A percentile compares a stretch with the other conserved stretches of the same genome.
Conservation (phyloP, 2,797 vertebrate species). For the Mallotus villosus region DNA sequence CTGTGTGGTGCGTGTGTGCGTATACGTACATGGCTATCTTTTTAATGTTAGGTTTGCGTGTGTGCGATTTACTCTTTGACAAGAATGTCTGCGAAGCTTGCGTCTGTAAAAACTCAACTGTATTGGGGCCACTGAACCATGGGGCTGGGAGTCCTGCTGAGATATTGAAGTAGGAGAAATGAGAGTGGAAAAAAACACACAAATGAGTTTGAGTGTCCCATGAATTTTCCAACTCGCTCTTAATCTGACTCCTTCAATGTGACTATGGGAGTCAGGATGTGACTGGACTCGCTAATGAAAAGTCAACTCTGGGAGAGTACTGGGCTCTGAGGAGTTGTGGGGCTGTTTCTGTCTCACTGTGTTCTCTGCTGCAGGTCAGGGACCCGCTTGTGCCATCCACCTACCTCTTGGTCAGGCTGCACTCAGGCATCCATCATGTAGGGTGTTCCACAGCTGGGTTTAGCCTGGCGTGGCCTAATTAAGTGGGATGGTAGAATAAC, state of each 20-base stretch:
- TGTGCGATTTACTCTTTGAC: neutral
- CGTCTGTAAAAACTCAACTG: constrained; percentile 40
- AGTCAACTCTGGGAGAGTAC: constrained; percentile 34
- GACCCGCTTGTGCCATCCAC: neutral
- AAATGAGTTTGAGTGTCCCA: constrained; percentile 37
- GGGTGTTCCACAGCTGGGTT: constrained; percentile 5
- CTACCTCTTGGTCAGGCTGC: neutral
- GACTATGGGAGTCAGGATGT: constrained; percentile 9
- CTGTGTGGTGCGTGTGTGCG: neutral
- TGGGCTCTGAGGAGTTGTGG: neutral
- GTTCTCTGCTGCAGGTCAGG: neutral
- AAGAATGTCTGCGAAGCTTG: neutral
- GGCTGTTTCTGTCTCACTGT: constrained; percentile 1
- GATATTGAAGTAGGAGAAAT: constrained; percentile 52
- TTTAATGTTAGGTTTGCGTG: neutral
- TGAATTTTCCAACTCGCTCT: constrained; percentile 17
- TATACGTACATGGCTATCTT: no score
- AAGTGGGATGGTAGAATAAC: constrained; percentile 50
- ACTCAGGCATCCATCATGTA: constrained; percentile 46
- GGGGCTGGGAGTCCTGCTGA: constrained; percentile 53
- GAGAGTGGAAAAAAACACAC: constrained; percentile 6
- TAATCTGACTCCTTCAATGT: neutral
- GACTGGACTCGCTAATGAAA: constrained; percentile 43
- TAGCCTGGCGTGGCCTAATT: constrained; percentile 37
- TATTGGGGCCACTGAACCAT: constrained; percentile 45